Evolutionary conservation across 2,113 vertebrate species (phyloP), one percentile per base, ranked within the genome.

Genomic region (Hippocampus barbouri): DNA sequence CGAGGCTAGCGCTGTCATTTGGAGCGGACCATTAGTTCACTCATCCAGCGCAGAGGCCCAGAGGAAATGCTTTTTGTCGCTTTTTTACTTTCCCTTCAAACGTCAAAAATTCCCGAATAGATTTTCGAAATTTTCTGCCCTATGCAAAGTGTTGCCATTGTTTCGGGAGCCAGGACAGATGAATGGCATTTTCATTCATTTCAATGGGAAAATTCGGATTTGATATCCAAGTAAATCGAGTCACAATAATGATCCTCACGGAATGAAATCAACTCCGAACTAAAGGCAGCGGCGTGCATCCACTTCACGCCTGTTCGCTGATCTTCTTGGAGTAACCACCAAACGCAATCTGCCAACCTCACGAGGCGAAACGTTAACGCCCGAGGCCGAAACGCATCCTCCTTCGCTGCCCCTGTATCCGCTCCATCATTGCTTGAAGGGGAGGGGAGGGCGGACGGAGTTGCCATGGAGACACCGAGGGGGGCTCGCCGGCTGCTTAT

Each of bases 381-480:
- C 75, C 74, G 12, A 63, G 73, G 78, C 79, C 40, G 77, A 72
- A 83, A 79, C 75, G 67, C 72, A 79, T 83, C 87, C 68, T 65
- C 68, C 83, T 78, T 80, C 76, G 20, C 77, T 84, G 68, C 73
- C 72, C 71, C 74, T 85, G 75, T 79, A 87, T 85, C 69, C 81
- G 78, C 78, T 84, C 71, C 81, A 83, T 90, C 83, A 75, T 70
- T 74, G 78, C 79, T 86, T 86, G 53, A 88, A 85, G 63, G 51
- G 66, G 66, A 27, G 63, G 63, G 38, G 65, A 27, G 64, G 65
- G 21, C 21, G 8, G 53, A 56, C 9, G 8, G 63, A 75, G 87
- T 89, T 88, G 81, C 87, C 86, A 88, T 88, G 80, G 88, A 83
- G 83, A 90, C 81, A 84, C 68, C 80, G 59, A 76, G 79, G 81